Base-by-base conservation (phyloP, 2,797 vertebrate species). In the Vespertilio murinus region DNA sequence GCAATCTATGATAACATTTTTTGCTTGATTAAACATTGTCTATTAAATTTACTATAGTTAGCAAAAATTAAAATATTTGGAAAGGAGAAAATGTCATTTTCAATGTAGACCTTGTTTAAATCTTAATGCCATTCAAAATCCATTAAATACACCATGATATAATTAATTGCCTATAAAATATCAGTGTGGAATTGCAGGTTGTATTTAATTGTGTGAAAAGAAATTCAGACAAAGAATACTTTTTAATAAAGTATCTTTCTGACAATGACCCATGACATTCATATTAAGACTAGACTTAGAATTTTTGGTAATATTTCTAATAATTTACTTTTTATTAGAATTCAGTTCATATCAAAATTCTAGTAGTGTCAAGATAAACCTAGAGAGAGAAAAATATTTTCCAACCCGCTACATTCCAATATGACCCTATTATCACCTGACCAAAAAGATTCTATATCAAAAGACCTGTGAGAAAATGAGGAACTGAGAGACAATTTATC, bases 141-240 rank as follows among this genome's bases (percentile, higher is more conserved):
- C 22, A 74, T 71, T 77, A 77, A 67, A 12, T 73, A 69, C 78
- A 64, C 5, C 17, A 47, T 2, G 4, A 3, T 67, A 2, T 84
- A 95, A 92, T 73, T 83, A 54, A 88, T 86, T 88, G 8, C 7
- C 38, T 83, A 79, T 59, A 56, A 85, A 61, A 69, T 67, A 42
- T 84, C 9, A 75, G 1, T 92, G 42, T 49, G 74, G 14, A 85
- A 79, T 54, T 91, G 20, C 3, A 84, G 56, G 6, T 86, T 79
- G 28, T n/a, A 59, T 84, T 86, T 73, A 82, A 88, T 80, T 84
- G 11, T 28, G 13, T 38, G 42, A 88, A 73, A 88, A 94, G n/a
- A 84, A 79, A 83, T n/a, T 75, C 2, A 49, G 6, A 74, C 3
- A 42, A 8, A 42, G 71, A 61, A 71, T 7, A 22, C 13, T 52